Base-by-base conservation (phyloP, 2,888 invertebrate species). In the Athalia rosae region DNA sequence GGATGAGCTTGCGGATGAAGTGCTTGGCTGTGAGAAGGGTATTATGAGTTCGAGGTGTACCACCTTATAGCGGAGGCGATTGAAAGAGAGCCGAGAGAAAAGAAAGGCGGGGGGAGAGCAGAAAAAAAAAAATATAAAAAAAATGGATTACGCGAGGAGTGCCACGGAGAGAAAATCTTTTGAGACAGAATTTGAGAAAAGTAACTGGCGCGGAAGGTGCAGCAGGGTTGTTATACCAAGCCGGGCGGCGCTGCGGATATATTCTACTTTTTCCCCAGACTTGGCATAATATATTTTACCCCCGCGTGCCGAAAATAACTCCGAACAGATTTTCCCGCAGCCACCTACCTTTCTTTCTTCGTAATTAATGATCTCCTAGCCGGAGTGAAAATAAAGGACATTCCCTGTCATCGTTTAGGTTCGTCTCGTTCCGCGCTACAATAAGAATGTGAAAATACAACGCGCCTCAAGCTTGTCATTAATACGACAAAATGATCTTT, bases 271-370 rank as follows among this genome's bases (percentile, higher is more conserved):
- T 45, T 45, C 9, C 63, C 50, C 11, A 63, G 56, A 53, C 73
- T 53, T 43, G 58, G 71, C 58, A 71, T 71, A 73, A 71, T 73
- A 74, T 62, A 77, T 77, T 73, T 74, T 64, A 43, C 45, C 41
- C 50, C 8, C 9, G 13, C 77, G 62, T 77, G 77, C 77, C 77
- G 74, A 77, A 77, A 77, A 77, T 77, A 77, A 77, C 77, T 73
- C 58, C 73, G 62, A 74, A 77, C 77, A 77, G 77, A 77, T 73
- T 77, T 77, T 73, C 62, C 77, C 73, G 73, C 63, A 56, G 56
- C 76, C 59, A 69, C 56, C 45, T 58, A 53, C 69, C 13, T 73
- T 59, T 69, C 13, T 73, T 59, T 69, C 67, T 50, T 15, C 73
- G 63, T 77, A 73, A 77, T 77, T 77, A 77, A 77, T 63, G 77